Evolutionary conservation across 2,113 vertebrate genomes (phyloP), one percentile per base, ranked within the genome.

Genomic region (Gymnarchus niloticus): DNA sequence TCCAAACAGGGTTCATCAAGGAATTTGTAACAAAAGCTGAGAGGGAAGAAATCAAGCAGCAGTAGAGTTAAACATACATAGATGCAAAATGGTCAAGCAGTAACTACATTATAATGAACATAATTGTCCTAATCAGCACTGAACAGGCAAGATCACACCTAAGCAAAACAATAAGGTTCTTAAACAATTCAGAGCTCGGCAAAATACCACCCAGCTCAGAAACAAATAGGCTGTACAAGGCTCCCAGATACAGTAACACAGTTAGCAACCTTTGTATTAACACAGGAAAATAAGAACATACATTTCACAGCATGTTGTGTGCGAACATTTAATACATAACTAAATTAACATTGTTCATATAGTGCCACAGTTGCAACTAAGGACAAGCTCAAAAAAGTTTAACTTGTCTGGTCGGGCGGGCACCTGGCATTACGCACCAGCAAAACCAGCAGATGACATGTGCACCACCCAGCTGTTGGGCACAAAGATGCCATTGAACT

Each of bases 1-100:
- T 98, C 97, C 97, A 99, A 90, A 99, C 90, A 2, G 98, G 98
- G 89, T 99, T 99, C 97, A 99, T 99, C 93, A 99, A 91, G 81
- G 97, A 96, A 91, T 99, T 99, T 41, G 98, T 99, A 87, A 98
- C 90, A 87, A 99, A 99, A 59, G 97, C 98, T 99, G 91, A 87
- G 49, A 83, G 23, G 81, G 41, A 82, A 17, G 83, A 57, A 65
- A 48, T 14, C n/a, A n/a, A 54, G 41, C 44, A 5, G 4, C 52
- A 37, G 69, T 85, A 85, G 46, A 2, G 9, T 41, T 84, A 14
- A 46, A 84, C 41, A 33, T 51, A 83, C 7, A 4, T 33, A 69
- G 61, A 69, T 69, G 37, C 12, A 69, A 69, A 69, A 61, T 33
- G 14, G 4, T 69, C 61, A 25, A 69, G 6, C 51, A 57, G 8